Percentiles rank a stretch among this genome's conserved stretches.
Evolutionary conservation across 2,113 vertebrate genomes (phyloP).

Genomic region (Cryptomyrus ogoouensis): DNA sequence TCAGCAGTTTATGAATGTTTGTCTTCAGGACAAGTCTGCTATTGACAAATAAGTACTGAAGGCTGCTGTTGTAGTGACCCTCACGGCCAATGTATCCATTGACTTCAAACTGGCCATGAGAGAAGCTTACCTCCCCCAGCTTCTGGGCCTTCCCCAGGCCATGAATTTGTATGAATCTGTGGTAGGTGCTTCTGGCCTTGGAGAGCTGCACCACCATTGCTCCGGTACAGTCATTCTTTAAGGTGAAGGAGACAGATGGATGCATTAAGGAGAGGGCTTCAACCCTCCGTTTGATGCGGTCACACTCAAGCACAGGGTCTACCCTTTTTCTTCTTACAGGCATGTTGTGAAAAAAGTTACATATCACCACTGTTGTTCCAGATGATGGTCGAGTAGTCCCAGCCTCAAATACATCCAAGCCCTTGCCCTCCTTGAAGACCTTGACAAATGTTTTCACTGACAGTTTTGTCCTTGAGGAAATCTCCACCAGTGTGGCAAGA

Average conservation of each 20-base stretch:
- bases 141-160: conserved; percentile 72
- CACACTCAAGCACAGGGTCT: conserved; percentile 74
- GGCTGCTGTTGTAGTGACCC: conserved; percentile 85
- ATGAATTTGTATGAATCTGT: conserved; percentile 89
- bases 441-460: conserved; percentile 74
- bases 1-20: conserved; percentile 83
- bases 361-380: conserved; percentile 78
- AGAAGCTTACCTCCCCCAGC: conserved; percentile 70
- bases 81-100: conserved; percentile 76
- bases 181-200: conserved; percentile 72
- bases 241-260: conserved; percentile 80
- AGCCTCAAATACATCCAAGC: conserved; percentile 65
- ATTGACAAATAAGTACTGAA: conserved; percentile 89
- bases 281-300: conserved; percentile 77
- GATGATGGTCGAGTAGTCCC: conserved; percentile 68
- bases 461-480: conserved; percentile 71
- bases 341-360: conserved; percentile 82
- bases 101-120: conserved; percentile 66
- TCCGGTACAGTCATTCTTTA: conserved; percentile 77
- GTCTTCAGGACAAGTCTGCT: conserved; percentile 82
- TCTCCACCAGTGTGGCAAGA: conserved; percentile 75
- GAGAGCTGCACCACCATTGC: conserved; percentile 81
- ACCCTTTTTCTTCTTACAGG: conserved; percentile 82
- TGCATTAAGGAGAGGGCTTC: conserved; percentile 85
- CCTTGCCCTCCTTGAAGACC: conserved; percentile 73